phyloP scores from a whole-genome alignment of 2,797 vertebrate genomes.

The Luscinia megarhynchos region DNA sequence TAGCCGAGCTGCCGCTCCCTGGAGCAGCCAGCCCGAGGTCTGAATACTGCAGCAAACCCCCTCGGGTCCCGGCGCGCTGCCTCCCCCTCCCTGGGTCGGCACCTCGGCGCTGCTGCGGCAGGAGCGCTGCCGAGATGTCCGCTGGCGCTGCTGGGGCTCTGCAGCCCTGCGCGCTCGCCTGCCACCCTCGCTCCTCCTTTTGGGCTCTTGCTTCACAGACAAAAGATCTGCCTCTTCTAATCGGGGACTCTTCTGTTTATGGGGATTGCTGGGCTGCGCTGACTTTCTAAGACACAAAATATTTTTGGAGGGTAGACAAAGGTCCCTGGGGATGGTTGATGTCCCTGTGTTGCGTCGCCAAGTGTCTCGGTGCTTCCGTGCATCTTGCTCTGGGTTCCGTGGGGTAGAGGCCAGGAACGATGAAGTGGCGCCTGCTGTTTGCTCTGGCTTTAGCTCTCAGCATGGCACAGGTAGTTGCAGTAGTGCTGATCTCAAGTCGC shows the following conservation, averaged over 20 bases:
- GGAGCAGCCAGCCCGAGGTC: background rate
- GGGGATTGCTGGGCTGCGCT: background rate
- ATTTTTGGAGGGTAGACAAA: background rate
- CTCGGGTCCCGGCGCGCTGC: background rate
- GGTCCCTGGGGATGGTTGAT: background rate
- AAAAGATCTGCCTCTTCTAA: background rate
- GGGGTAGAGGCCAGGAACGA: background rate
- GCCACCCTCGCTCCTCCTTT: background rate
- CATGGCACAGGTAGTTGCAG: background rate
- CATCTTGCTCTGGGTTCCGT: background rate
- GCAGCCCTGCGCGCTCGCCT: background rate
- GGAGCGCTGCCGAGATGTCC: background rate
- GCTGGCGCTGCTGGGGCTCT: background rate
- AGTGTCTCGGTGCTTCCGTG: background rate
- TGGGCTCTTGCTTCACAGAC: background rate
- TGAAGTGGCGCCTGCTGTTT: slow-evolving; percentile 18
- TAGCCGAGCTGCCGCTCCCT: background rate
- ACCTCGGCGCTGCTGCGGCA: background rate
- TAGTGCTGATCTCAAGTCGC: background rate
- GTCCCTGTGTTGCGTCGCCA: background rate
- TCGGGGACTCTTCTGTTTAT: background rate
- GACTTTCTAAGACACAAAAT: background rate
- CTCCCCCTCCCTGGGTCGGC: background rate
- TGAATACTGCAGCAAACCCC: background rate
- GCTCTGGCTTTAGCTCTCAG: slow-evolving; percentile 45